A percentile compares a stretch with the other conserved stretches of the same genome.
Conservation (phyloP, 2,113 vertebrate species). For the Nothocercus nigrocapillus region DNA sequence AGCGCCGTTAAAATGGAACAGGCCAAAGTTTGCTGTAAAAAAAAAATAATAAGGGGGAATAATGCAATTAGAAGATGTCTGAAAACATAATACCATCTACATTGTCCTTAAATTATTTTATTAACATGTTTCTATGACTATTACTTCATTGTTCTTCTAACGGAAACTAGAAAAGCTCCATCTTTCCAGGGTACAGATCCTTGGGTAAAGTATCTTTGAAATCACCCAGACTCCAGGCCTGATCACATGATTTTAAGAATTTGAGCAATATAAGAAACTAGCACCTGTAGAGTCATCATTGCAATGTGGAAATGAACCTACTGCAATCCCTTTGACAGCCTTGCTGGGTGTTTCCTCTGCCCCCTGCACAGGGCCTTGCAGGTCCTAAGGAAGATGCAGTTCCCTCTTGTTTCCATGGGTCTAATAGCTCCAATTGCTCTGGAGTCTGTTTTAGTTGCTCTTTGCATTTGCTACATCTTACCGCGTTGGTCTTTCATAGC, state of each 20-base stretch:
- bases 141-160: neutral
- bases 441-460: neutral
- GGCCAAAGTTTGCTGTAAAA: conserved; percentile 93
- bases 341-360: neutral
- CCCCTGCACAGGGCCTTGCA: neutral
- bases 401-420: neutral
- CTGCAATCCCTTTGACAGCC: neutral
- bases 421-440: neutral
- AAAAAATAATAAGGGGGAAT: conserved; percentile 34
- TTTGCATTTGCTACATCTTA: neutral
- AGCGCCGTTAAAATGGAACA: conserved; percentile 97
- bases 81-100: neutral
- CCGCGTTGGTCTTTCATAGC: neutral
- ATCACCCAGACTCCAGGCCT: neutral
- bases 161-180: neutral
- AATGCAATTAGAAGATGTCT: conserved; percentile 21
- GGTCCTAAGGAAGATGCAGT: neutral
- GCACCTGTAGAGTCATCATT: neutral
- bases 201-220: neutral
- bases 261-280: neutral
- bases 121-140: neutral
- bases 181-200: neutral
- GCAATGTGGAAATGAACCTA: neutral
- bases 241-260: neutral
- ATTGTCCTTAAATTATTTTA: neutral